phyloP scores from a whole-genome alignment of 2,797 vertebrate species.

The Mormyrus hasselquistii region DNA sequence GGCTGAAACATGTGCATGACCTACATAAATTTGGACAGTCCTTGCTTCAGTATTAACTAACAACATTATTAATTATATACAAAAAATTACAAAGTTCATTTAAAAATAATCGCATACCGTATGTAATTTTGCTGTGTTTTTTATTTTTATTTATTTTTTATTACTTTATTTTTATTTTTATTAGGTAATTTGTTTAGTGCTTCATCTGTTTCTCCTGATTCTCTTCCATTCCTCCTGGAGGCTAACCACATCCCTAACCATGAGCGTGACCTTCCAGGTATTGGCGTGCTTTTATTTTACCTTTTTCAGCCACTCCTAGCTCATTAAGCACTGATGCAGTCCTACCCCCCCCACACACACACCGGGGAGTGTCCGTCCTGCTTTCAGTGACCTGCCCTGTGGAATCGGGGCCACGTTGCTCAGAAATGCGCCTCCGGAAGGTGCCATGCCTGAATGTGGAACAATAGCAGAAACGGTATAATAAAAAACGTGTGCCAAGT shows the following conservation, averaged over 20 bases:
- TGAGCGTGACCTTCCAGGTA: background rate
- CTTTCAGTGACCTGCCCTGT: background rate
- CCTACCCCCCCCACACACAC: too few species aligned
- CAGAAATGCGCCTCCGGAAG: background rate
- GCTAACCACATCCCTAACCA: background rate
- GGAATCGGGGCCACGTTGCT: background rate
- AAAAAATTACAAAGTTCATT: background rate
- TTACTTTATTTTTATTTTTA: too few species aligned
- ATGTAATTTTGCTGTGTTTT: background rate
- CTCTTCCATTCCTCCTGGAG: background rate
- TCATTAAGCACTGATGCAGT: background rate
- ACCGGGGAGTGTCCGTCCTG: background rate
- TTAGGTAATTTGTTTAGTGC: background rate
- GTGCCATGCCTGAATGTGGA: background rate
- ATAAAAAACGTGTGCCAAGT: background rate
- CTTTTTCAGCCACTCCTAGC: background rate
- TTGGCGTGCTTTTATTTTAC: background rate
- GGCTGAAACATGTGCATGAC: background rate
- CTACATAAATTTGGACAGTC: background rate
- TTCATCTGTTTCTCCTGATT: background rate
- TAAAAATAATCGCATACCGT: background rate
- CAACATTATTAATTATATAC: background rate
- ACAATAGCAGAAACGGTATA: background rate
- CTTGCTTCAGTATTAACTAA: background rate
- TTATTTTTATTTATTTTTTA: background rate